Base-by-base conservation (phyloP, 2,113 vertebrate species). In the Campylorhamphus procurvoides region DNA sequence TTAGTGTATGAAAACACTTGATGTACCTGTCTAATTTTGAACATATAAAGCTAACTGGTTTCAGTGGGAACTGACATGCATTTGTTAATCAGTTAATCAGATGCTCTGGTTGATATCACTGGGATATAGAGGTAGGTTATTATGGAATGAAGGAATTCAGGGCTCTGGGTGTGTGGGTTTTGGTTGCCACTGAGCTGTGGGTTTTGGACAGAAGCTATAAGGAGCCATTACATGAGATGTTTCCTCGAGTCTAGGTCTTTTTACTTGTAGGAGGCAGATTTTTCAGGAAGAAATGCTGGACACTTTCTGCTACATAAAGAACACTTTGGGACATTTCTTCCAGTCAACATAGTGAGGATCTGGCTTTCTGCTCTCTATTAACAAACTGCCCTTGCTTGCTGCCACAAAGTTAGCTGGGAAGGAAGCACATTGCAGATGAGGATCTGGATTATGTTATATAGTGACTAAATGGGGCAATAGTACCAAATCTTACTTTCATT, bases 311-410 rank as follows among this genome's bases (percentile, higher is more conserved):
- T 60, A 47, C 18, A 14, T 12, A 50, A 10, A 71, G 52, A 78
- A n/a, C 8, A 28, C n/a, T 74, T 87, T 50, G 27, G 12, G 35
- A 19, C 11, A 10, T 71, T 35, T 67, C 37, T 89, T 82, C 20
- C 39, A 39, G 10, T 46, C 44, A 71, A 35, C 52, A 4, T 20
- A 53, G 22, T 0, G 0, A 37, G 19, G n/a, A 46, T 72, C 19
- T 76, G 59, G 0, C 28, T 85, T 60, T 52, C 31, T 90, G 29
- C 62, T 91, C 24, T 76, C 8, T 58, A 2, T 31, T 47, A 63
- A 60, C 16, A 42, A 35, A 35, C 33, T n/a, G 20, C 15, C 12
- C 71, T 84, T 84, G 50, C 31, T 90, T 31, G 10, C 52, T 94
- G 29, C 40, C 69, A 3, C n/a, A 25, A n/a, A 42, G 7, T 60